Evolutionary conservation across 2,888 invertebrate species (phyloP), one percentile per base, ranked within the genome.

Genomic region (Busseola fusca): DNA sequence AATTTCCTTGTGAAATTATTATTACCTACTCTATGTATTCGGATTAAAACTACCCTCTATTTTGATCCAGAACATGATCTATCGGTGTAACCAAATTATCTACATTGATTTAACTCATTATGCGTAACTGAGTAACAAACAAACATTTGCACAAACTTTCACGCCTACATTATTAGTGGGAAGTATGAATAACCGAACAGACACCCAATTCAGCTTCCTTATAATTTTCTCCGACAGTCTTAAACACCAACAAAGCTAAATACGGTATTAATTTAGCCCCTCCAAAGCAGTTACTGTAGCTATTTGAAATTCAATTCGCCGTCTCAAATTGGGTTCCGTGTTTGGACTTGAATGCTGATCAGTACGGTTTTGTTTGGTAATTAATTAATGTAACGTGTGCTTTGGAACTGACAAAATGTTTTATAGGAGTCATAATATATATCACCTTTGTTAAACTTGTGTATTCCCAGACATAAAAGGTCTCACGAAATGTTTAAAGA

Each of bases 221-320:
- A 83, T 79, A 81, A 84, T 84, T 80, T 83, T 67, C 67, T 72
- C 62, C 14, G 60, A 27, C 64, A 69, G 64, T 64, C 74, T 71
- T 71, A 77, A 84, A 83, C 50, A 79, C 18, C 42, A 80, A 60
- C 57, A 59, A 62, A 76, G 34, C 59, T 76, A 80, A 86, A 87
- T 80, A 86, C 76, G 71, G 82, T 87, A 89, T 86, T 87, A 87
- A 88, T 87, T 85, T 86, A 82, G 74, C 80, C 70, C 65, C 76
- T 69, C 57, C 58, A 48, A 74, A 83, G 63, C 80, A 80, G 82
- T 85, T 78, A 85, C 74, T 80, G 72, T 77, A 80, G 74, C 85
- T 78, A 87, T 89, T 89, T 87, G 87, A 86, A 88, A 89, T 91
- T 91, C 87, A 88, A 90, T 89, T 87, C 85, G 74, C 76, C 74